A percentile compares a stretch with the other conserved stretches of the same genome.
These are phyloP conservation scores for Ennomos quercinarius DNA, from an alignment of 2,888 invertebrate genomes.

Conservation along the genomic window DNA sequence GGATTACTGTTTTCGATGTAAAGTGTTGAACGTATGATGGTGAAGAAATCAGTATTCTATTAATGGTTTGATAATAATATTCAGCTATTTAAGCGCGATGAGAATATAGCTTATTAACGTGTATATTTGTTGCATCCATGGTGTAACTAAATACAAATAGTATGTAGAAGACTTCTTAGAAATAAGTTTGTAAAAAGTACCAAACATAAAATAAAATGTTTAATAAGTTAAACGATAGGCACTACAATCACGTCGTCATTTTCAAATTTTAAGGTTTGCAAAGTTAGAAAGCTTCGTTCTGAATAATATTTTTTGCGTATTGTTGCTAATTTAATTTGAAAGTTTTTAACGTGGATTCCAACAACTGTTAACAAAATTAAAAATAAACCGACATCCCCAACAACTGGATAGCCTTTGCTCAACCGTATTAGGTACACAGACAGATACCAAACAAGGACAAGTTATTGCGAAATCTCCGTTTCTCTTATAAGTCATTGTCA, in stretches of 20 bases:
- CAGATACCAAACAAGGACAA: slow-evolving; percentile 29
- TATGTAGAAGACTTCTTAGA: too few relatives aligned
- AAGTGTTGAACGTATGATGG: neutral
- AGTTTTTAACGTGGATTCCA: too few relatives aligned
- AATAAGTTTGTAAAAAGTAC: too few relatives aligned
- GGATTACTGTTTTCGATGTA: slow-evolving; percentile 18
- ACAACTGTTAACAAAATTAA: too few relatives aligned
- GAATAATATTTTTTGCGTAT: too few relatives aligned
- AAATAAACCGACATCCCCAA: slow-evolving; percentile 7
- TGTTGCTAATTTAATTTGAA: too few relatives aligned
- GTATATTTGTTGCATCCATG: neutral
- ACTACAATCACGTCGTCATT: too few relatives aligned
- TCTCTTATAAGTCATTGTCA: slow-evolving; percentile 35
- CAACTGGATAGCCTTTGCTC: slow-evolving; percentile 27
- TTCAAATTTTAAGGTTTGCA: too few relatives aligned
- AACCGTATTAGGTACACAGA: slow-evolving; percentile 18
- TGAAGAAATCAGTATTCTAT: slow-evolving; percentile 4
- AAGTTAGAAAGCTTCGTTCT: too few relatives aligned
- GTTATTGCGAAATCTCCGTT: slow-evolving; percentile 28
- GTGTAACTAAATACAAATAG: too few relatives aligned
- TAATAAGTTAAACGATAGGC: too few relatives aligned
- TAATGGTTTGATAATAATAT: slow-evolving; percentile 3
- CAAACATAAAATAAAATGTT: too few relatives aligned
- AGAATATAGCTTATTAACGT: neutral
- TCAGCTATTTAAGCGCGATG: neutral